Evolutionary conservation across 2,113 vertebrate species (phyloP), one percentile per base, ranked within the genome.

Genomic region (Embiotoca jacksoni): DNA sequence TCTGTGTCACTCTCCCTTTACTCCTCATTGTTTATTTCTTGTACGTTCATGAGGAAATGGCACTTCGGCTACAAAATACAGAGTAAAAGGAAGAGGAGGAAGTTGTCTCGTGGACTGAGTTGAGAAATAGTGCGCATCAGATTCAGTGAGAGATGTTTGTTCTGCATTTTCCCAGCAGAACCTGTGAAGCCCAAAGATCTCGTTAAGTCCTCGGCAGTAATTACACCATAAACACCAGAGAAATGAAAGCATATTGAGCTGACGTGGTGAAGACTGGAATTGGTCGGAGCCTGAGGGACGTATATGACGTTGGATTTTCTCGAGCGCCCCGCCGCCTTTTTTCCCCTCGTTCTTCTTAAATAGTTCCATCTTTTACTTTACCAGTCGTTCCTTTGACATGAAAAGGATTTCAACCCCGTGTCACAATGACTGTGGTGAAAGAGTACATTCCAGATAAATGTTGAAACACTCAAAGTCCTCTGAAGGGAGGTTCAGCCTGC

Each of bases 11-110:
- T 62, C 71, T 30, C 54, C 50, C 63, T 68, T 46, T 63, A 53
- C 53, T 95, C 77, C 94, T 92, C 90, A 89, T 63, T 14, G 16
- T 95, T 96, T 96, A 92, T 96, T 95, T 95, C 92, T 83, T 92
- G 92, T 92, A 82, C 86, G 81, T 94, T 91, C 61, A 75, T 41
- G 81, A 85, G 83, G 73, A 85, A 88, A 59, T 64, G 33, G 39
- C 54, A 61, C 62, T 59, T 68, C 10, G 15, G 53, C 47, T 44
- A 13, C 35, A 78, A 50, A 78, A 69, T 61, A 49, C 75, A 77
- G 37, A n/a, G 41, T 50, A 64, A 55, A 60, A 71, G 41, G 64
- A 60, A 39, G 59, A 54, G 64, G 32, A 60, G 41, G 63, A 59
- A 71, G 73, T 50, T 31, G 73, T 75, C 60, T 16, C 31, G 55